phyloP scores from a whole-genome alignment of 2,888 invertebrate species.

The Nyleta sp. region DNA sequence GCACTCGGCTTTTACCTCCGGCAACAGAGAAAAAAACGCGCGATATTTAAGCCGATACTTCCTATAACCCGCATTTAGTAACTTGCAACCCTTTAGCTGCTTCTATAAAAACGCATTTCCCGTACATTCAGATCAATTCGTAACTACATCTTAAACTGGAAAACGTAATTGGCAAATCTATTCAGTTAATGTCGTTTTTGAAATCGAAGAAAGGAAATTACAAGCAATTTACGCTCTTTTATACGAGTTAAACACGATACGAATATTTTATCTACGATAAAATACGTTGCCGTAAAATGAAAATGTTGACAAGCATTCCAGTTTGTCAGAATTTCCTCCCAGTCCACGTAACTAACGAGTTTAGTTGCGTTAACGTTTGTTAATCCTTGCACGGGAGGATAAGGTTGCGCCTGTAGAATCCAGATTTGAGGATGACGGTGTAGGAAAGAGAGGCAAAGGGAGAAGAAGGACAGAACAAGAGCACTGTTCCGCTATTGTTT shows the following conservation, averaged over 20 bases:
- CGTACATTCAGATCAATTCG: not conserved
- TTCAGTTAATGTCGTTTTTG: too few relatives aligned
- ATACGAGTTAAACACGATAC: too few relatives aligned
- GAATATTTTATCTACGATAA: too few relatives aligned
- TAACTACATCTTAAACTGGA: too few relatives aligned
- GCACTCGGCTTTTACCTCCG: conserved; percentile 45
- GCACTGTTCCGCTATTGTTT: conserved; percentile 81
- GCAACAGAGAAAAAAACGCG: conserved; percentile 24
- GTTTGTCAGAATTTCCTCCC: not conserved
- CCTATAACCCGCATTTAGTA: conserved; percentile 79
- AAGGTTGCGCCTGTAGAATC: conserved; percentile 70
- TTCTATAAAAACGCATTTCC: not conserved
- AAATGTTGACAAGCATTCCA: not conserved
- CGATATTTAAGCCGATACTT: conserved; percentile 76
- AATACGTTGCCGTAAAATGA: not conserved
- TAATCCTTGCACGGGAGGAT: conserved; percentile 49
- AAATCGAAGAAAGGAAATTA: too few relatives aligned
- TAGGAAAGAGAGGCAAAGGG: conserved; percentile 68
- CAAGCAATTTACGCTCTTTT: too few relatives aligned
- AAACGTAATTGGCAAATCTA: too few relatives aligned
- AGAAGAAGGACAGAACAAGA: conserved; percentile 68
- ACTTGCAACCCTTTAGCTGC: conserved; percentile 32
- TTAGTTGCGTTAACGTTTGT: conserved; percentile 27
- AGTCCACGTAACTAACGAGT: not conserved
- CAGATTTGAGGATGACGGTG: conserved; percentile 79